Evolutionary conservation across 2,888 invertebrate genomes (phyloP).

Genomic region (Acanthosepion esculentum): DNA sequence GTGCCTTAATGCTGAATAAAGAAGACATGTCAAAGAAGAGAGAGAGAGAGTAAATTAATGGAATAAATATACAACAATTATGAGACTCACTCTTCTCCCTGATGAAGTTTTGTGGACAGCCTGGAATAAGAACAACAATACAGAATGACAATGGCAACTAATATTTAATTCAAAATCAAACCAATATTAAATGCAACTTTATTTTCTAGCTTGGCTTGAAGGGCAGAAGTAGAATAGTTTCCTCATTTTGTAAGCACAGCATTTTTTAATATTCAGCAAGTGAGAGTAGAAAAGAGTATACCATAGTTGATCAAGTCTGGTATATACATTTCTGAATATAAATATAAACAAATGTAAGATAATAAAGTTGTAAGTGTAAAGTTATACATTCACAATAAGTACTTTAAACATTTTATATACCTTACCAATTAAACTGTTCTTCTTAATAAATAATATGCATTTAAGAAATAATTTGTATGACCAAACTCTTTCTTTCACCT

Average conservation of each 20-base stretch:
- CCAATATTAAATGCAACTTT: background rate
- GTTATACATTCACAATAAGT: background rate
- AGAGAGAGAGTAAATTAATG: conserved; percentile 1
- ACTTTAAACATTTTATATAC: background rate
- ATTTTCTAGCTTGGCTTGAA: background rate
- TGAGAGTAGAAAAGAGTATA: background rate
- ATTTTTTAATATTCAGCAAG: background rate
- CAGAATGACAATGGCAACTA: background rate
- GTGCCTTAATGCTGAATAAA: background rate
- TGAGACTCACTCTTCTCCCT: conserved; percentile 47
- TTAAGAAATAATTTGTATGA: too few relatives aligned
- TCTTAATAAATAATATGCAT: too few relatives aligned
- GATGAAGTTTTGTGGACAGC: conserved; percentile 43
- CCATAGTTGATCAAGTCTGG: background rate
- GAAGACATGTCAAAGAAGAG: background rate
- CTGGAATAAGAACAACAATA: conserved; percentile 47
- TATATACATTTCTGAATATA: background rate
- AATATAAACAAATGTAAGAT: background rate
- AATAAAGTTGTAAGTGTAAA: background rate
- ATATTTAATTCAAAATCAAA: background rate
- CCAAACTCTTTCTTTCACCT: too few relatives aligned
- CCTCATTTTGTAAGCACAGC: background rate
- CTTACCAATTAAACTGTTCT: background rate
- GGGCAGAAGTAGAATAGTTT: background rate
- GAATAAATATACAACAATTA: conserved; percentile 19